A percentile compares a stretch with the other conserved stretches of the same genome.
phyloP scores from a whole-genome alignment of 2,113 vertebrate genomes.

The Falco punctatus region DNA sequence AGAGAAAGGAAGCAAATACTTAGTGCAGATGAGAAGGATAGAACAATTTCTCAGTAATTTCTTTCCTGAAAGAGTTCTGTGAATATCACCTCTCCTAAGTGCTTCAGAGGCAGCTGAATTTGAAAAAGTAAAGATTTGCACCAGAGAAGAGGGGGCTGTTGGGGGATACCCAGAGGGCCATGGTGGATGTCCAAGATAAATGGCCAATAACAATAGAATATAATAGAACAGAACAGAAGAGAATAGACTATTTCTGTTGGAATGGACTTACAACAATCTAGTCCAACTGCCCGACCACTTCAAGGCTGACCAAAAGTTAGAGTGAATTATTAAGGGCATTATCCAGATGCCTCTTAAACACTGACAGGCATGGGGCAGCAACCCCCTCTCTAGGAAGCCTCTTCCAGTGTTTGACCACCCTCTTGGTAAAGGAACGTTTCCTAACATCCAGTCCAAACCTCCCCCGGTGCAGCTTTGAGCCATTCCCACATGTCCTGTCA shows the following conservation, averaged over 20 bases:
- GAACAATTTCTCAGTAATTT: background rate
- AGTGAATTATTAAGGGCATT: too few species aligned
- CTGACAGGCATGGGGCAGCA: rapidly evolving
- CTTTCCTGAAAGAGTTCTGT: background rate
- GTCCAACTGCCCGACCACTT: too few species aligned
- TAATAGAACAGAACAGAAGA: too few species aligned
- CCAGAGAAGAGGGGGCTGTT: background rate
- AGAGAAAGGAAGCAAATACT: background rate
- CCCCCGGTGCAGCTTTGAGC: background rate
- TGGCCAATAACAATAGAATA: background rate
- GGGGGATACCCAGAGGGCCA: background rate
- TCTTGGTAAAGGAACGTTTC: background rate
- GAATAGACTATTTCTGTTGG: background rate
- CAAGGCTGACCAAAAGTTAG: too few species aligned
- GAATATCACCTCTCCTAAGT: background rate
- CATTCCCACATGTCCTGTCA: rapidly evolving
- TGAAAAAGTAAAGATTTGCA: slow-evolving; percentile 6
- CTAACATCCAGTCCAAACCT: background rate
- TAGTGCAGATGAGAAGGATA: background rate
- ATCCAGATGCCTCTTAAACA: background rate
- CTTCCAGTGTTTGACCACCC: background rate
- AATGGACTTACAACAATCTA: too few species aligned
- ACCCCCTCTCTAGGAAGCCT: background rate
- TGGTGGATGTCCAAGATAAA: background rate
- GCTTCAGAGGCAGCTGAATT: background rate